phyloP scores from a whole-genome alignment of 2,888 invertebrate genomes.

The Anoplius nigerrimus region DNA sequence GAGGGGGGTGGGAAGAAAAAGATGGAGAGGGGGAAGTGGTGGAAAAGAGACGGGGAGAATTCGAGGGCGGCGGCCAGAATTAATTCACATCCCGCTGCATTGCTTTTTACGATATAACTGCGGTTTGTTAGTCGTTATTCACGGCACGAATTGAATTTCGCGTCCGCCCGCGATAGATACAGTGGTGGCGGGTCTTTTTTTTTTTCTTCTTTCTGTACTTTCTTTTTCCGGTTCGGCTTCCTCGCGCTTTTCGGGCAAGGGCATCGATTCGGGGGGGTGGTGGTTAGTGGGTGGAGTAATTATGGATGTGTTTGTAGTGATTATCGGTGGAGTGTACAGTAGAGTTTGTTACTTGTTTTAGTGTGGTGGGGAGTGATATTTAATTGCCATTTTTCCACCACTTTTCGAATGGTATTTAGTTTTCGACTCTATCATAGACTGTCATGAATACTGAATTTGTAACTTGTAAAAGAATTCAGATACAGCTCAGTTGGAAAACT shows the following conservation, averaged over 20 bases:
- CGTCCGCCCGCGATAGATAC: conserved; percentile 27
- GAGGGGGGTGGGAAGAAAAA: conserved; percentile 33
- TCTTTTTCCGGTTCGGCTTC: background rate
- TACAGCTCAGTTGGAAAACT: too few species aligned
- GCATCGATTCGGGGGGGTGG: too few species aligned
- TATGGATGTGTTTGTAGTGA: too few species aligned
- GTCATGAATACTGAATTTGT: too few species aligned
- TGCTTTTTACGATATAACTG: conserved; percentile 75
- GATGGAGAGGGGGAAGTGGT: conserved; percentile 32
- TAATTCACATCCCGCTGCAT: conserved; percentile 73
- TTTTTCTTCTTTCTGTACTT: conserved; percentile 37
- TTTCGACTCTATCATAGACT: too few species aligned
- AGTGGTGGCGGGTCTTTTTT: conserved; percentile 37
- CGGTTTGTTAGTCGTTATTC: conserved; percentile 75
- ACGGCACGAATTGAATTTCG: conserved; percentile 70
- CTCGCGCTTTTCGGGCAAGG: conserved; percentile 26
- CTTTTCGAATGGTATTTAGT: too few species aligned
- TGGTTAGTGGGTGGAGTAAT: too few species aligned
- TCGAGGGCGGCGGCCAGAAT: conserved; percentile 66
- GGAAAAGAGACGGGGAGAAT: conserved; percentile 33
- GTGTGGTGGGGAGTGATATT: too few species aligned
- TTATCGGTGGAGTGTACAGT: too few species aligned
- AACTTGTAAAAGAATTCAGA: too few species aligned
- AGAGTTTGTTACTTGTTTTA: too few species aligned
- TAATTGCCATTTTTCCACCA: too few species aligned